Percentiles rank a stretch among this genome's conserved stretches.
These are phyloP conservation scores for Panagrolaimus sp. DNA, from an alignment of 1,140 invertebrate species.

Conservation along the genomic window DNA sequence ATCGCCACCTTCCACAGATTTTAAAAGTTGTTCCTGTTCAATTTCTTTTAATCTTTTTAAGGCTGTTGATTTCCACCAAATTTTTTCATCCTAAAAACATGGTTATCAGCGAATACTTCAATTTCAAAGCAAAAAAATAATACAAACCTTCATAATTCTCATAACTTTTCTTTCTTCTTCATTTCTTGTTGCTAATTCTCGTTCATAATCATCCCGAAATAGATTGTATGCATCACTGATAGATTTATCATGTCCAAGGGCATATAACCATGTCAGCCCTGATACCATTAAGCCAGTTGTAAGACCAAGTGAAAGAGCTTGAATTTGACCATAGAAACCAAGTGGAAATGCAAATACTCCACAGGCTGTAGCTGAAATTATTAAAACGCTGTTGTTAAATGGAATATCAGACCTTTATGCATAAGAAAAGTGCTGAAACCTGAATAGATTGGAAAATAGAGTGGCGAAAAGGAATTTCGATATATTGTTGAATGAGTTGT, in stretches of 20 bases:
- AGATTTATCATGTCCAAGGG: neutral
- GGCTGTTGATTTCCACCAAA: too few species aligned
- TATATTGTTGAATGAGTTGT: slow-evolving; percentile 15
- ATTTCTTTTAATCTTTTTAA: too few species aligned
- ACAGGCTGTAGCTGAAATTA: slow-evolving; percentile 15
- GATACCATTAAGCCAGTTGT: neutral
- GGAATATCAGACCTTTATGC: slow-evolving; percentile 9
- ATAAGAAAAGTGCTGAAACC: slow-evolving; percentile 14
- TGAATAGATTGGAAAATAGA: slow-evolving; percentile 10
- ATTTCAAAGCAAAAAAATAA: neutral
- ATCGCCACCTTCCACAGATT: too few species aligned
- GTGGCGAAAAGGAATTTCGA: neutral
- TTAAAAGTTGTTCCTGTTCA: too few species aligned
- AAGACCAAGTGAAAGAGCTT: slow-evolving; percentile 4
- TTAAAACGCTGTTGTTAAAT: neutral
- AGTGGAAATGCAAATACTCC: slow-evolving; percentile 14
- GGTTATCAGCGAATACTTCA: too few species aligned
- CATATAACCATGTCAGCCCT: neutral
- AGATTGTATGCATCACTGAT: neutral
- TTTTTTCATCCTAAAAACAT: too few species aligned
- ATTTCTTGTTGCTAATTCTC: neutral
- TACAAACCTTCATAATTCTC: slow-evolving; percentile 12
- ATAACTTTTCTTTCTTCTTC: slow-evolving; percentile 6
- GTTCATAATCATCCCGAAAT: slow-evolving; percentile 8
- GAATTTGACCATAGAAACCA: neutral